Percentiles rank a stretch among this genome's conserved stretches.
These are phyloP conservation scores for Ichneumoninae sp. DNA, from an alignment of 2,888 invertebrate genomes.

Conservation along the genomic window DNA sequence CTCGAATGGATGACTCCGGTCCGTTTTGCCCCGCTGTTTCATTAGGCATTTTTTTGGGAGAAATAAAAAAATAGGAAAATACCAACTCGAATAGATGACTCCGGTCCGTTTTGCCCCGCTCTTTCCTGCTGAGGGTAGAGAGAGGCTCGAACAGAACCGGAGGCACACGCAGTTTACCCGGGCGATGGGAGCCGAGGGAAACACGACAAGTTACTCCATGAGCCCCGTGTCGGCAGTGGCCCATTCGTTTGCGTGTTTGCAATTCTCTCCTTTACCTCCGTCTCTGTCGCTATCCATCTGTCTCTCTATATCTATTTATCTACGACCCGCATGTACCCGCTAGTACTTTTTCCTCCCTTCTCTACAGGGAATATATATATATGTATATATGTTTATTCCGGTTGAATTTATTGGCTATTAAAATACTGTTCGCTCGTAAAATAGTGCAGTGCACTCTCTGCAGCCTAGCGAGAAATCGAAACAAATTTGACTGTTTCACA, in stretches of 20 bases:
- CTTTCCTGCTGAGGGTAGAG: background rate
- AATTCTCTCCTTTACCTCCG: constrained; percentile 53
- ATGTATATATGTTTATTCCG: constrained; percentile 2
- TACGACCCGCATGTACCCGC: background rate
- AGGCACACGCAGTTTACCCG: constrained; percentile 53
- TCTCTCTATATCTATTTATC: constrained; percentile 33
- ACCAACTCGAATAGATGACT: background rate
- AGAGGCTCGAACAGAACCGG: constrained; percentile 8
- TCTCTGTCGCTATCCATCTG: constrained; percentile 31
- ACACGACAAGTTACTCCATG: constrained; percentile 68
- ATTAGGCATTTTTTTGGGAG: too few relatives aligned
- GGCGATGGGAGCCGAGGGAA: constrained; percentile 44
- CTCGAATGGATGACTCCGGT: too few relatives aligned
- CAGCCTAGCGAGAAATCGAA: background rate
- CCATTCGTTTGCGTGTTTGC: constrained; percentile 65
- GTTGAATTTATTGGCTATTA: constrained; percentile 46
- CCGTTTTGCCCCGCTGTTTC: too few relatives aligned
- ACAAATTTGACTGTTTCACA: constrained; percentile 7
- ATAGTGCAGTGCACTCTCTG: constrained; percentile 7
- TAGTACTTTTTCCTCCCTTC: background rate
- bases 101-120: background rate
- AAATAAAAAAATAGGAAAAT: background rate
- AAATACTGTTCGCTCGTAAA: constrained; percentile 17
- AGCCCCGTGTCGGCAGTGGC: constrained; percentile 52
- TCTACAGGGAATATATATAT: background rate